Evolutionary conservation across 2,888 invertebrate species (phyloP), one percentile per base, ranked within the genome.

Genomic region (Yponomeuta evonymella): DNA sequence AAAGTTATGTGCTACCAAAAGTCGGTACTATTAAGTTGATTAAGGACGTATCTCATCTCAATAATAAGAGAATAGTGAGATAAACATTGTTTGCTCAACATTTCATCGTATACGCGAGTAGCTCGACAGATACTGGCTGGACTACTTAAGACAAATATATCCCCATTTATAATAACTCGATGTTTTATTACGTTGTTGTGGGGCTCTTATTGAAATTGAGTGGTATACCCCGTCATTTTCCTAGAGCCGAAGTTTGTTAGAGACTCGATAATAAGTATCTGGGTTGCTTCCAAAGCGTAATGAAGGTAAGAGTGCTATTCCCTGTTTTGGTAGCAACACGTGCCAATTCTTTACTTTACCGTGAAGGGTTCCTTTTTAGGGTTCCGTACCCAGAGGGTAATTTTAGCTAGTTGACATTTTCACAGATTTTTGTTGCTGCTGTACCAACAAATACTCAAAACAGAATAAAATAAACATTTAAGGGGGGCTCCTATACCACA

Each of bases 231-330:
- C 65, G 11, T 12, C 65, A 65, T 33, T 30, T 65, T 30, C 65
- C 6, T 33, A 65, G 65, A 29, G 65, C 43, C 65, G 33, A 65
- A 65, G 65, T 65, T 65, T 65, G 65, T 65, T 65, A 12, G 10
- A 30, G 33, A 65, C 33, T 65, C 9, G 29, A 63, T 63, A 63
- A 63, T 63, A 33, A 33, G 33, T 33, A 33, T 33, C 23, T 23
- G 23, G 29, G 63, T 63, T 8, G 23, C 63, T 29, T 29, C 23
- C 63, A 33, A 65, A 65, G 65, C 10, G 74, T 82, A 81, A 81
- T 82, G 81, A 80, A 78, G 71, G 69, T 74, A 75, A 73, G 76
- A 82, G 83, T 83, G 82, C 81, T 75, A 76, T 81, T 79, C 80
- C 83, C 78, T 83, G 83, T 83, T 77, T 73, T 75, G 8, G 48